These are phyloP conservation scores for Berghia stephanieae DNA, from an alignment of 1,140 invertebrate genomes.

Conservation along the genomic window DNA sequence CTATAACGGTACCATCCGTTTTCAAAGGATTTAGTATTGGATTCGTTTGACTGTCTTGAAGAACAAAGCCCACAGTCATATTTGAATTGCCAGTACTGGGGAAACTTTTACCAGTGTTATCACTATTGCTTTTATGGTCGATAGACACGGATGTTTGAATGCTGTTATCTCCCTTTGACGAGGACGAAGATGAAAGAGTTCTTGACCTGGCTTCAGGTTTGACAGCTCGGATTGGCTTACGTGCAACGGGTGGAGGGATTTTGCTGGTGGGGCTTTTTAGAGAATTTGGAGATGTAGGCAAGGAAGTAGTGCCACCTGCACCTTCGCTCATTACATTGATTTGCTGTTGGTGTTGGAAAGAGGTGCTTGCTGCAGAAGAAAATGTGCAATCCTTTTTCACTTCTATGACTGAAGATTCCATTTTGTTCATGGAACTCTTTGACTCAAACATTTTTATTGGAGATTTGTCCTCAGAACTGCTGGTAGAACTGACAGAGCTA, in stretches of 20 bases:
- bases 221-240: constrained; percentile 31
- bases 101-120: not conserved
- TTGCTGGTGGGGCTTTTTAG: constrained; percentile 23
- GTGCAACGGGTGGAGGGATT: constrained; percentile 44
- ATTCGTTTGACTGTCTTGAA: too few species aligned
- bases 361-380: not conserved
- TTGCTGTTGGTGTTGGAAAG: not conserved
- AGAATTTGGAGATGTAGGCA: not conserved
- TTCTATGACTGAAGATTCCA: constrained; percentile 40
- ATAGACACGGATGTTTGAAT: not conserved
- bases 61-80: constrained; percentile 24
- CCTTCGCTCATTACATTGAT: not conserved
- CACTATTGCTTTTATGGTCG: not conserved
- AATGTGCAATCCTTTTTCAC: constrained; percentile 27
- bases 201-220: constrained; percentile 13
- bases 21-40: too few species aligned
- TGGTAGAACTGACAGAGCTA: constrained; percentile 43
- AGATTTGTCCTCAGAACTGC: constrained; percentile 37
- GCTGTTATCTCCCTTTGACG: not conserved
- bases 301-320: not conserved
- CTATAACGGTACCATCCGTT: too few species aligned
- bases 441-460: constrained; percentile 36
- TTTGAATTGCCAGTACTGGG: constrained; percentile 4
- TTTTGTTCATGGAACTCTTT: constrained; percentile 25
- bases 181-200: not conserved